A percentile compares a stretch with the other conserved stretches of the same genome.
These are phyloP conservation scores for Anastrepha obliqua DNA, from an alignment of 1,140 invertebrate species.

Conservation along the genomic window DNA sequence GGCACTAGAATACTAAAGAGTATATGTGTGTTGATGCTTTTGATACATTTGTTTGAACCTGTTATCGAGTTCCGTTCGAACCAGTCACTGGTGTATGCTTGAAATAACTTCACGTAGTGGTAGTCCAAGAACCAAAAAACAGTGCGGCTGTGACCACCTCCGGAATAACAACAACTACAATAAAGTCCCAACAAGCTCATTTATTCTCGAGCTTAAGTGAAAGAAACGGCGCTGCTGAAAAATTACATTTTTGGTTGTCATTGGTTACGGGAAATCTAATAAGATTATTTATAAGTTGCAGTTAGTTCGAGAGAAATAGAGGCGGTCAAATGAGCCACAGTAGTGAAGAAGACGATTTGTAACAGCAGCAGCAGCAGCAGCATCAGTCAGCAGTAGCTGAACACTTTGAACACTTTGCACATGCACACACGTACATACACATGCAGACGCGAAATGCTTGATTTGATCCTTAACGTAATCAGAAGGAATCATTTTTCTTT, in stretches of 20 bases:
- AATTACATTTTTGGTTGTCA: not conserved
- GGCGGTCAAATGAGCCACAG: not conserved
- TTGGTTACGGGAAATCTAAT: constrained; percentile 23
- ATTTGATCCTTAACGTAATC: constrained; percentile 34
- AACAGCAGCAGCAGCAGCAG: not conserved
- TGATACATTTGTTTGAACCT: constrained; percentile 21
- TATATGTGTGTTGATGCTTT: not conserved
- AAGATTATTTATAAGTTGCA: constrained; percentile 34
- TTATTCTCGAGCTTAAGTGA: constrained; percentile 1
- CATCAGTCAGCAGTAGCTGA: not conserved
- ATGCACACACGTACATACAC: not conserved
- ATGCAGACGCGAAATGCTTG: not conserved
- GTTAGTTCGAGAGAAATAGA: not conserved
- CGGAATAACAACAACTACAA: not conserved
- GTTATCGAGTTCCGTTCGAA: not conserved
- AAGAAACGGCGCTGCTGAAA: constrained; percentile 33
- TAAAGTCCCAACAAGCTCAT: not conserved
- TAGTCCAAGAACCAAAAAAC: too few species aligned
- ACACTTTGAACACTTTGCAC: not conserved
- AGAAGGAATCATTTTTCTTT: constrained; percentile 30
- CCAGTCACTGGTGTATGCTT: not conserved
- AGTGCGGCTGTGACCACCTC: not conserved
- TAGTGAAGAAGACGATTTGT: not conserved
- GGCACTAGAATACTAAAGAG: constrained; percentile 21
- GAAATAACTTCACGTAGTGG: not conserved